Percentiles rank a stretch among this genome's conserved stretches.
These are phyloP conservation scores for Ephestia elutella DNA, from an alignment of 1,140 invertebrate genomes.

Conservation along the genomic window DNA sequence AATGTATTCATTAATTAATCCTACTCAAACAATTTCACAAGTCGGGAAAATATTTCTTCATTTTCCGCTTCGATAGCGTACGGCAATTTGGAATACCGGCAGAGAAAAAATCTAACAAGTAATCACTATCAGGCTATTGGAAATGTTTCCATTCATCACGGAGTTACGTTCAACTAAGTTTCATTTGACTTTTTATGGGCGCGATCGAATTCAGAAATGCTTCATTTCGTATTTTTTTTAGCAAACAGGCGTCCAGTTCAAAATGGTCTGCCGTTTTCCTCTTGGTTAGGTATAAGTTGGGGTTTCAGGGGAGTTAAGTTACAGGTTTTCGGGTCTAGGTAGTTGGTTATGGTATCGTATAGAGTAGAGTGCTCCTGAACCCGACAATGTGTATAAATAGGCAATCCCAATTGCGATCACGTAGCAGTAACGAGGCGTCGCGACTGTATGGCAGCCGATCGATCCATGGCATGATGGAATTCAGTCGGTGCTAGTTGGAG, in stretches of 20 bases:
- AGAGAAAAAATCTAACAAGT: slow-evolving; percentile 25
- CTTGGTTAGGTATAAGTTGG: background rate
- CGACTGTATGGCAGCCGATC: slow-evolving; percentile 47
- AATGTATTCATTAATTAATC: background rate
- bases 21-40: background rate
- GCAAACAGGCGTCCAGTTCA: slow-evolving; percentile 29
- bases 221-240: slow-evolving; percentile 49
- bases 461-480: slow-evolving; percentile 51
- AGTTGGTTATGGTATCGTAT: slow-evolving; percentile 33
- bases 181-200: slow-evolving; percentile 35
- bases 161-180: slow-evolving; percentile 49
- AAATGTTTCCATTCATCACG: slow-evolving; percentile 41
- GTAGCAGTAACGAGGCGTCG: slow-evolving; percentile 65
- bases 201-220: slow-evolving; percentile 53
- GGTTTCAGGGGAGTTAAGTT: background rate
- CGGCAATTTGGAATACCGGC: background rate
- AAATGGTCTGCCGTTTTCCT: slow-evolving; percentile 19
- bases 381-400: slow-evolving; percentile 69
- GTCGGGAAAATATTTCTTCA: background rate
- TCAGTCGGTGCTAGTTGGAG: slow-evolving; percentile 21
- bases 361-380: slow-evolving; percentile 37
- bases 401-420: slow-evolving; percentile 66
- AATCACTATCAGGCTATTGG: slow-evolving; percentile 24
- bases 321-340: slow-evolving; percentile 24
- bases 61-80: background rate